phyloP scores from a whole-genome alignment of 2,113 vertebrate species.

The Phalacrocorax carbo region DNA sequence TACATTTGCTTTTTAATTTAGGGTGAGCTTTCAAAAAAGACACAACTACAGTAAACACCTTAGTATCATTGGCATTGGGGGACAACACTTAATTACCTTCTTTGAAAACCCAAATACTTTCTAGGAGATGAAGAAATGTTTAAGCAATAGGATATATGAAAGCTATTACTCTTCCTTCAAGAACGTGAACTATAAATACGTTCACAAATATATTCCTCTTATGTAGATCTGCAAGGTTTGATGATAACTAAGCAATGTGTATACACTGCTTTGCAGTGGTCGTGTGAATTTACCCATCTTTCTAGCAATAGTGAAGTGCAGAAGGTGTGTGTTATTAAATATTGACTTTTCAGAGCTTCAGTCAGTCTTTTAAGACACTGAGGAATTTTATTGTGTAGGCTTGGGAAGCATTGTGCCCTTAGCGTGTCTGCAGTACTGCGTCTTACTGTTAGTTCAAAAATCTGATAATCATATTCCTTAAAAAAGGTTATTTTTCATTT shows the following conservation, averaged over 20 bases:
- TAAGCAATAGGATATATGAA: neutral
- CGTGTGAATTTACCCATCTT: neutral
- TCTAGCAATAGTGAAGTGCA: neutral
- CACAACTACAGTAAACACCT: neutral
- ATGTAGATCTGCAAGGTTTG: neutral
- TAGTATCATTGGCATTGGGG: neutral
- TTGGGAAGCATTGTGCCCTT: neutral
- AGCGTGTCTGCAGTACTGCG: fast-evolving
- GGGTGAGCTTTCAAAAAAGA: neutral
- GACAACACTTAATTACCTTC: neutral
- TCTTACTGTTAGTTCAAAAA: neutral
- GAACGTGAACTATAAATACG: neutral
- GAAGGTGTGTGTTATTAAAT: neutral
- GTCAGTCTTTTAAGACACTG: neutral
- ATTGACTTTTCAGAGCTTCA: neutral
- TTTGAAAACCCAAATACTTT: neutral
- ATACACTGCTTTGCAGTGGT: neutral
- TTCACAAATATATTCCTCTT: neutral
- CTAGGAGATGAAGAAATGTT: neutral
- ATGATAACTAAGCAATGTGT: neutral
- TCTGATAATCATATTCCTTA: neutral
- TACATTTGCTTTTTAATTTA: neutral
- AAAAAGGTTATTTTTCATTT: neutral
- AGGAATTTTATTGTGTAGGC: neutral
- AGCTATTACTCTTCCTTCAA: neutral